Evolutionary conservation across 1,140 invertebrate genomes (phyloP).

Genomic region (Philotrypesis tridentata): DNA sequence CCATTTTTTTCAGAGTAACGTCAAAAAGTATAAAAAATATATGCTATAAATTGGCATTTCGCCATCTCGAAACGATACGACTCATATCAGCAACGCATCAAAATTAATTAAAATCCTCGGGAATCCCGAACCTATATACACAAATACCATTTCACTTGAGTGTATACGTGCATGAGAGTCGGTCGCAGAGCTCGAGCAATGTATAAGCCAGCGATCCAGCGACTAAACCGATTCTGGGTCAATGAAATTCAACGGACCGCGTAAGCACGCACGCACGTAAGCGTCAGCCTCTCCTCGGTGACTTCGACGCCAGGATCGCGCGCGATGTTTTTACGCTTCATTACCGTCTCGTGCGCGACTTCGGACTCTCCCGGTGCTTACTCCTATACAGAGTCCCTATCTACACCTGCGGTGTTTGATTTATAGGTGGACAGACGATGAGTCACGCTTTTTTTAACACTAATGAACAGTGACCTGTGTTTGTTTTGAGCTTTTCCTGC

Average conservation of each 20-base stretch:
- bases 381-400: background rate
- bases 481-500: background rate
- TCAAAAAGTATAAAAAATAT: too few species aligned
- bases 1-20: background rate
- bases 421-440: background rate
- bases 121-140: background rate
- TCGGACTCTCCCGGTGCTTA: background rate
- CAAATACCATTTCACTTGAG: background rate
- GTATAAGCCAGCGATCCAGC: slow-evolving; percentile 56
- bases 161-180: slow-evolving; percentile 53
- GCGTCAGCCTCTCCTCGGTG: slow-evolving; percentile 14
- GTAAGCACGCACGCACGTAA: background rate
- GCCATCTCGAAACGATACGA: too few species aligned
- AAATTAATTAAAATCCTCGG: background rate
- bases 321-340: slow-evolving; percentile 5
- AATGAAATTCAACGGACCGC: slow-evolving; percentile 68
- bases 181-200: slow-evolving; percentile 55
- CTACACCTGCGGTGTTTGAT: background rate
- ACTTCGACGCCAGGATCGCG: background rate
- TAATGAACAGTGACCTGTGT: background rate
- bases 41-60: too few species aligned
- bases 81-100: background rate
- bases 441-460: background rate
- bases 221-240: slow-evolving; percentile 66
- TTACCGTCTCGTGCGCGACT: slow-evolving; percentile 1